These are phyloP conservation scores for Gymnothorax reevesii DNA, from an alignment of 2,797 vertebrate species.

Conservation along the genomic window DNA sequence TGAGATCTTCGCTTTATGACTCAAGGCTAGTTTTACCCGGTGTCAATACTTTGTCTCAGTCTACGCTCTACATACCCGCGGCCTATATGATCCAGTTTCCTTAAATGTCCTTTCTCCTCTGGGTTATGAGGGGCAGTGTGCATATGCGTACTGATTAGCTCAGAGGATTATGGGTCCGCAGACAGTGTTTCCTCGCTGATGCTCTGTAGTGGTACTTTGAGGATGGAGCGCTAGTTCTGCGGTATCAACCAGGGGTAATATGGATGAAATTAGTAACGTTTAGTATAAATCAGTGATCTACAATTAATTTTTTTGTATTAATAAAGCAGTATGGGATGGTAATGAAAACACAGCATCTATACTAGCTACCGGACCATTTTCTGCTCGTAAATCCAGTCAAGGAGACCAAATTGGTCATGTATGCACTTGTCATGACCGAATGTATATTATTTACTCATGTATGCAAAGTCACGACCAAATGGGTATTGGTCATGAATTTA, in stretches of 20 bases:
- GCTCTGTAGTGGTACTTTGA: not conserved
- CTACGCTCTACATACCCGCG: not conserved
- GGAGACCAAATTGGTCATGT: not conserved
- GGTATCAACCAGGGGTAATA: not conserved
- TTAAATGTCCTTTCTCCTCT: not conserved
- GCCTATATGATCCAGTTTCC: not conserved
- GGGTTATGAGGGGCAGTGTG: not conserved
- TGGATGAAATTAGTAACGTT: not conserved
- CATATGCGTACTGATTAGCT: not conserved
- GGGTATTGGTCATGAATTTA: not conserved
- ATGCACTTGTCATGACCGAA: no score
- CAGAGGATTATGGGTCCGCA: conserved; percentile 16
- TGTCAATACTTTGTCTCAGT: not conserved
- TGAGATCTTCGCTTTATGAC: not conserved
- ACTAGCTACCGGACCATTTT: not conserved
- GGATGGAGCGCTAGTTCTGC: not conserved
- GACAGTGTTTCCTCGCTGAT: not conserved
- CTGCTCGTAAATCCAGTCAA: not conserved
- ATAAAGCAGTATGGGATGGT: not conserved
- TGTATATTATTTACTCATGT: no score
- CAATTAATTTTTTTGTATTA: not conserved
- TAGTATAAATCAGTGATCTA: not conserved
- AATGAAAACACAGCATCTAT: not conserved
- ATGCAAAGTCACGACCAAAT: not conserved
- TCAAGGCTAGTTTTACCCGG: not conserved